Base-by-base conservation (phyloP, 1,140 invertebrate species). In the Drosophila bocqueti region DNA sequence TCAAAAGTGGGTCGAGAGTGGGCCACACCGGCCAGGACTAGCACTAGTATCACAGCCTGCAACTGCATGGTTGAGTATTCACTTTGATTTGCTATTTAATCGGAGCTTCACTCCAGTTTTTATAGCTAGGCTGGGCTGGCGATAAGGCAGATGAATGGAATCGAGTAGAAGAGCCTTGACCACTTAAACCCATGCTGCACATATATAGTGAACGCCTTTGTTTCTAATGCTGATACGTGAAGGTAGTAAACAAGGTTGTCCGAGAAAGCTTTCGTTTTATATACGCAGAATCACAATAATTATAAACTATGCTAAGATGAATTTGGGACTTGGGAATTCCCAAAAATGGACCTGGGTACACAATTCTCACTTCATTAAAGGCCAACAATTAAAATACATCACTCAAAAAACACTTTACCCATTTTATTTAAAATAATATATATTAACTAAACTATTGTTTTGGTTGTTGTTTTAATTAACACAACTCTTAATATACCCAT, bases 1-100 rank as follows among this genome's bases (percentile, higher is more conserved):
- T 79, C 86, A 16, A 92, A 89, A 8, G 91, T 92, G 10, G 91
- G 91, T 16, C 79, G 78, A 1, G 68, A 61, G 10, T 57, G 47
- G 5, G 38, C 36, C 11, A 29, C 55, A 13, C 59, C 52, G 42
- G 47, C 45, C 54, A 77, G 67, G 52, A 68, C 24, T 42, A 65
- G 42, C 43, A 65, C 43, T 21, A 73, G 38, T 60, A 59, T 73
- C 54, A 63, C 36, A 67, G 54, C 47, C 10, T 52, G 61, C 18
- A 55, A 65, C 45, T 82, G 79, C 83, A 85, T 85, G 57, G 58
- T 62, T 26, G 31, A 7, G 21, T 55, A 15, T 16, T 31, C 18
- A 15, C 26, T 34, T 26, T 34, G 13, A 63, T 54, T 77, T 76
- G 72, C 40, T 29, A 18, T 13, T 31, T 46, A n/a, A 9, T 45